Percentiles rank a stretch among this genome's conserved stretches.
Conservation (phyloP, 2,113 vertebrate genomes). For the Carassius auratus region DNA sequence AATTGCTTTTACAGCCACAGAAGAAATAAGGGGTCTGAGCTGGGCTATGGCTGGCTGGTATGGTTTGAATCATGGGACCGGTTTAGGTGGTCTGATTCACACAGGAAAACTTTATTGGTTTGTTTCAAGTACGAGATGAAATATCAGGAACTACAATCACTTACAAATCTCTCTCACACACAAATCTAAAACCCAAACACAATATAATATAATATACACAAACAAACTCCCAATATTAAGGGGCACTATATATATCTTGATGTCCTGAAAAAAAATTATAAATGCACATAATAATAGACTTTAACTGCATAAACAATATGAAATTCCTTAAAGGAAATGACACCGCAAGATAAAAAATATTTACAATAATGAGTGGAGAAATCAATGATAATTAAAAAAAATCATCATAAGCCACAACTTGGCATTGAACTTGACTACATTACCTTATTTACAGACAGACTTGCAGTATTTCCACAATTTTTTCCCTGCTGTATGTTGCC, state of each 20-base stretch:
- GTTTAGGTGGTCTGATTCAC: constrained; percentile 49
- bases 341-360: background rate
- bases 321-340: background rate
- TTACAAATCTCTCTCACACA: background rate
- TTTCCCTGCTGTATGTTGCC: background rate
- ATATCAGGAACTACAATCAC: background rate
- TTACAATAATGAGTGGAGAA: background rate
- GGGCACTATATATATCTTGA: background rate
- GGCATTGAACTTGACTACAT: background rate
- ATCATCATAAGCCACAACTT: background rate
- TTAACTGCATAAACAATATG: background rate
- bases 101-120: constrained; percentile 28
- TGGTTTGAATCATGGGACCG: background rate
- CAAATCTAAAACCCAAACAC: background rate
- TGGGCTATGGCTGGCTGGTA: background rate
- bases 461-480: background rate
- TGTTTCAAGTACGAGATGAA: constrained; percentile 39
- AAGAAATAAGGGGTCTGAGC: background rate
- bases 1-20: background rate
- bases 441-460: background rate
- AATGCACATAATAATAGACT: background rate
- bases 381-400: background rate
- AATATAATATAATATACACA: background rate
- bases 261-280: background rate
- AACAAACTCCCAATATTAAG: background rate